Evolutionary conservation across 1,140 invertebrate genomes (phyloP).

Genomic region (Chironomus striatipennis): DNA sequence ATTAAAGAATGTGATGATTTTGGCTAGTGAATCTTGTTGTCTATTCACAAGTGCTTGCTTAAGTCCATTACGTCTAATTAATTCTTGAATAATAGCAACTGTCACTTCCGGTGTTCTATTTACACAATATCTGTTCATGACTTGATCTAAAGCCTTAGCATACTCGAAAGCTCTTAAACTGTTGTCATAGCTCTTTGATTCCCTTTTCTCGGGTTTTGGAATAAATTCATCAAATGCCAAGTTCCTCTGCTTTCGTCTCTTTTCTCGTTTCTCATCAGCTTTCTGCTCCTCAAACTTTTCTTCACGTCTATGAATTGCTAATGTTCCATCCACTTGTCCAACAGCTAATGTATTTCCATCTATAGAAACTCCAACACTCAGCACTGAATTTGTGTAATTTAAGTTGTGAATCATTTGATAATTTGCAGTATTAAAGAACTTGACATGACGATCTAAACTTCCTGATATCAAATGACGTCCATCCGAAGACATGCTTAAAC

Average conservation of each 20-base stretch:
- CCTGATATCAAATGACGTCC: constrained; percentile 77
- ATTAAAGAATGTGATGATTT: constrained; percentile 68
- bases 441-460: constrained; percentile 87
- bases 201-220: constrained; percentile 40
- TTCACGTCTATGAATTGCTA: constrained; percentile 75
- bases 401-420: constrained; percentile 84
- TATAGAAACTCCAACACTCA: constrained; percentile 72
- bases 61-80: constrained; percentile 67
- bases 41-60: constrained; percentile 59
- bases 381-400: constrained; percentile 81
- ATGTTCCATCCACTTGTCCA: constrained; percentile 86
- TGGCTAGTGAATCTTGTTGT: constrained; percentile 53
- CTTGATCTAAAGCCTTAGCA: constrained; percentile 67
- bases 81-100: constrained; percentile 72
- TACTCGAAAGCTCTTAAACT: constrained; percentile 74
- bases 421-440: constrained; percentile 81
- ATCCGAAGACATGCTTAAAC: constrained; percentile 66
- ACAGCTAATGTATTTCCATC: constrained; percentile 78
- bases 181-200: constrained; percentile 53
- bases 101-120: constrained; percentile 66
- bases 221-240: constrained; percentile 47
- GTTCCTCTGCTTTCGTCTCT: constrained; percentile 25
- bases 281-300: constrained; percentile 43
- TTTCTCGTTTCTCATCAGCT: constrained; percentile 33
- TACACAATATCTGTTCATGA: constrained; percentile 50